A percentile compares a stretch with the other conserved stretches of the same genome.
These are phyloP conservation scores for Lasiurus borealis DNA, from an alignment of 2,113 vertebrate species.

Conservation along the genomic window DNA sequence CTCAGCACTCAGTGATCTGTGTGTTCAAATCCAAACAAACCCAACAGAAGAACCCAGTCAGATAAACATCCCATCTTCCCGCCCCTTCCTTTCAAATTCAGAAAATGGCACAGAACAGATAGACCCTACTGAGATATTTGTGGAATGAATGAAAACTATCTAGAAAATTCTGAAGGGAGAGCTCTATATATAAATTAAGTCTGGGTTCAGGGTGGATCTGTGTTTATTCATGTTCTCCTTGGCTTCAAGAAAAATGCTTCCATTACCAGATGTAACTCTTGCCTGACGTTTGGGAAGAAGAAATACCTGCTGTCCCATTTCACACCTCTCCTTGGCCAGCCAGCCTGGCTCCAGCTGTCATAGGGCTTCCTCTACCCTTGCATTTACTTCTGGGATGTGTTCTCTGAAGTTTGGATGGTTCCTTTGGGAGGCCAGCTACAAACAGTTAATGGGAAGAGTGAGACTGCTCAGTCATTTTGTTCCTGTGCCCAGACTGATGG, in stretches of 20 bases:
- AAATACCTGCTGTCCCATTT: background rate
- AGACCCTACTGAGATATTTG: background rate
- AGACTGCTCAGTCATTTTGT: background rate
- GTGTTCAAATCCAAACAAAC: background rate
- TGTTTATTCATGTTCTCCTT: background rate
- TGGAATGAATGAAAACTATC: background rate
- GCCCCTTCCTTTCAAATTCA: no score
- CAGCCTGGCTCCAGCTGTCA: background rate
- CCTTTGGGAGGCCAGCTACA: no score
- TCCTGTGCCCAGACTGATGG: background rate
- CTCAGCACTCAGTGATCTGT: background rate
- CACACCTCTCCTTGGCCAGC: background rate
- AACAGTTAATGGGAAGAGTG: background rate
- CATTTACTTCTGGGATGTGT: background rate
- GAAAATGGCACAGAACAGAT: background rate
- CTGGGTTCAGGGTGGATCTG: background rate
- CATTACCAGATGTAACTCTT: background rate
- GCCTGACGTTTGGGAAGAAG: background rate
- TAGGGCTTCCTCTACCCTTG: fast-evolving
- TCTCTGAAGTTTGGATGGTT: background rate
- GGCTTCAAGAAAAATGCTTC: background rate
- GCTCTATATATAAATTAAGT: background rate
- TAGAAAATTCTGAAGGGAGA: background rate
- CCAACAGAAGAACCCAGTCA: background rate
- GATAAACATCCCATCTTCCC: background rate